These are phyloP conservation scores for Coenonympha glycerion DNA, from an alignment of 2,888 invertebrate genomes.

Conservation along the genomic window DNA sequence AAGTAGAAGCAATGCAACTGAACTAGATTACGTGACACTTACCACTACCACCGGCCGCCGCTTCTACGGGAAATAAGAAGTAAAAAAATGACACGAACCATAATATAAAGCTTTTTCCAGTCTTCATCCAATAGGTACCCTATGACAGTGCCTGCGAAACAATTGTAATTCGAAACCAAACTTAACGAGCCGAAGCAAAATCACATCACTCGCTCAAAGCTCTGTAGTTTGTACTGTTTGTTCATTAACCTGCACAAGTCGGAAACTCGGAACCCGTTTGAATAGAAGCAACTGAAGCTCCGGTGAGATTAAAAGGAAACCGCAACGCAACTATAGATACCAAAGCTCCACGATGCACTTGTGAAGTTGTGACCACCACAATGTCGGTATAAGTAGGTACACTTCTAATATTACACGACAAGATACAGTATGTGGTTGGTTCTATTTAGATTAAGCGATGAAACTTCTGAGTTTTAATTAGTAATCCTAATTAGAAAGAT, in stretches of 20 bases:
- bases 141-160: not conserved
- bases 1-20: too few relatives aligned
- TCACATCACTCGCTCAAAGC: not conserved
- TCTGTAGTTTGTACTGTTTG: constrained; percentile 14
- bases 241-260: constrained; percentile 23
- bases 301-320: constrained; percentile 48
- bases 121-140: too few relatives aligned
- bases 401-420: constrained; percentile 1
- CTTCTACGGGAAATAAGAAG: too few relatives aligned
- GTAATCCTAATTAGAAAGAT: too few relatives aligned
- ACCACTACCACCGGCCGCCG: too few relatives aligned
- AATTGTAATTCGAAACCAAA: not conserved
- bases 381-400: not conserved
- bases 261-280: constrained; percentile 41
- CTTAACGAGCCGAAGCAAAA: not conserved
- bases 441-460: not conserved
- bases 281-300: constrained; percentile 26
- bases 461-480: too few relatives aligned
- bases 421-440: not conserved
- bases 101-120: too few relatives aligned
- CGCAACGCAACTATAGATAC: constrained; percentile 50
- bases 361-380: constrained; percentile 14
- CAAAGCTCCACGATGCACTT: constrained; percentile 13
- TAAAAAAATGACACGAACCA: too few relatives aligned
- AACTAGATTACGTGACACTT: too few relatives aligned